These are phyloP conservation scores for Leptopilina syphax DNA, from an alignment of 2,888 invertebrate genomes.

Conservation along the genomic window DNA sequence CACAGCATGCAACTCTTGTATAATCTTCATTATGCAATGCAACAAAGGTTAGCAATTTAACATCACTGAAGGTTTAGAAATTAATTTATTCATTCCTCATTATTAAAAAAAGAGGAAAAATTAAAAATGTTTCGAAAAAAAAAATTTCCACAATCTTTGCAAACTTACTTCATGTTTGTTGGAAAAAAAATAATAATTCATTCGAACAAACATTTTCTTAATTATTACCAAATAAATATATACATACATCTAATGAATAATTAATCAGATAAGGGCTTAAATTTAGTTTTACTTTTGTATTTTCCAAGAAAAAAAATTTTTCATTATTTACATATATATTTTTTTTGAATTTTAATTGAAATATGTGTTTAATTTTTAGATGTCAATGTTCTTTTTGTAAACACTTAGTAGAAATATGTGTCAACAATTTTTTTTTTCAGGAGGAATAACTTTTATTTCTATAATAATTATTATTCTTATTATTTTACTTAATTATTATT, in stretches of 20 bases:
- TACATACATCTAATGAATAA: neutral
- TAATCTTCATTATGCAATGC: constrained; percentile 66
- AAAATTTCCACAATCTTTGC: neutral
- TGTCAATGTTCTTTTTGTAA: too few species aligned
- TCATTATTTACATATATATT: neutral
- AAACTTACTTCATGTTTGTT: too few species aligned
- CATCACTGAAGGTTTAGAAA: constrained; percentile 13
- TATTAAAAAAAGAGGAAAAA: neutral
- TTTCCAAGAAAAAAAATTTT: neutral
- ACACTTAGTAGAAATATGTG: too few species aligned
- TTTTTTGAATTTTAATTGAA: neutral
- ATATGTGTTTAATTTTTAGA: neutral
- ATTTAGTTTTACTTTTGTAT: neutral
- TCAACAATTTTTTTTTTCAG: neutral
- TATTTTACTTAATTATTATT: too few species aligned
- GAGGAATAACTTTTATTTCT: neutral
- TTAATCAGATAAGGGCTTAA: neutral
- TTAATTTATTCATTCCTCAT: constrained; percentile 16
- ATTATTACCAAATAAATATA: neutral
- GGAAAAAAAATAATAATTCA: neutral
- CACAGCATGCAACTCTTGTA: constrained; percentile 67
- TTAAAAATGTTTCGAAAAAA: neutral
- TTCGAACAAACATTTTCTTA: neutral
- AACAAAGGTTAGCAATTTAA: constrained; percentile 1
- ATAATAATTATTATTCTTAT: too few species aligned